A percentile compares a stretch with the other conserved stretches of the same genome.
Evolutionary conservation across 2,797 vertebrate species (phyloP).

Genomic region (Micrastur ruficollis): DNA sequence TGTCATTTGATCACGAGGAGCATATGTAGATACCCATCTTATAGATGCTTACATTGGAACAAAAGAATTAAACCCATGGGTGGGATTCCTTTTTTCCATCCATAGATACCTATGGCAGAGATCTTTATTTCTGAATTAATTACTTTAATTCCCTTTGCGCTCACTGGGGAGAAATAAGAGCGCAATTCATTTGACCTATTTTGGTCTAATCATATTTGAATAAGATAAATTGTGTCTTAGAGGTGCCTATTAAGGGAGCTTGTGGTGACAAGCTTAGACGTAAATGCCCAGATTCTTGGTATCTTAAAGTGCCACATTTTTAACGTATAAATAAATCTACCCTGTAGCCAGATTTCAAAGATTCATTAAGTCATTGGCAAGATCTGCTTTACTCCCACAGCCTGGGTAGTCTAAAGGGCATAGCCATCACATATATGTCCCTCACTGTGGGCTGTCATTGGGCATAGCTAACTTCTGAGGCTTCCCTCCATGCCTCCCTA

Average conservation of each 20-base stretch:
- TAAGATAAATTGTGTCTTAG: not conserved
- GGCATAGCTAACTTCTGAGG: not conserved
- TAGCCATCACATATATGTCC: not conserved
- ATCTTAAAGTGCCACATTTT: not conserved
- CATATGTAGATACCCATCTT: accelerated
- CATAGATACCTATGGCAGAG: not conserved
- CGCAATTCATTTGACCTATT: not conserved
- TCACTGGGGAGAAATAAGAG: not conserved
- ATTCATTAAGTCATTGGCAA: not conserved
- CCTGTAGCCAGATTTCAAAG: not conserved
- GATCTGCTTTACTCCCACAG: not conserved
- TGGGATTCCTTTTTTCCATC: not conserved
- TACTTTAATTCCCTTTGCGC: not conserved
- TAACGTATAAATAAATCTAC: not conserved
- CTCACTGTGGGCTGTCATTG: accelerated
- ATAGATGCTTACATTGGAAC: not conserved
- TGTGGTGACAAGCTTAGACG: not conserved
- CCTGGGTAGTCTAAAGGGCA: not conserved
- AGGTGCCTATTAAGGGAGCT: not conserved
- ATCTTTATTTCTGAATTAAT: not conserved
- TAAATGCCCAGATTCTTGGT: not conserved
- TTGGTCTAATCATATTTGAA: not conserved
- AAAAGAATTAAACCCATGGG: not conserved
- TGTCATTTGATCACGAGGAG: not conserved
- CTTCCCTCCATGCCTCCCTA: not conserved